Evolutionary conservation across 2,113 vertebrate species (phyloP).

Genomic region (Lota lota): DNA sequence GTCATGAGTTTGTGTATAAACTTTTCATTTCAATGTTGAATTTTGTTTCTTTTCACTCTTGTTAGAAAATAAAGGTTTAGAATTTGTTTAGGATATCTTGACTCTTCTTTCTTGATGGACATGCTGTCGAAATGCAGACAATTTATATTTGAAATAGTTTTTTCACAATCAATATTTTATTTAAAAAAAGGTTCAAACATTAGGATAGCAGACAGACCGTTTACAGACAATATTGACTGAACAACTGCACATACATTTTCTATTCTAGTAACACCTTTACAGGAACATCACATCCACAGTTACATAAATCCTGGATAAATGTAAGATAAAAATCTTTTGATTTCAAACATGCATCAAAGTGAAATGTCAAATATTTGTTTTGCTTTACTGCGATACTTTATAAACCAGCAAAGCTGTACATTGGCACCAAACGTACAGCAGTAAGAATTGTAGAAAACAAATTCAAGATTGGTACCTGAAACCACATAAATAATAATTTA

Average conservation of each 20-base stretch:
- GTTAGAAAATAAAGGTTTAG: conserved; percentile 83
- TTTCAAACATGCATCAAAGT: conserved; percentile 61
- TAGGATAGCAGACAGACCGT: conserved; percentile 50
- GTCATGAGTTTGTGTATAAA: conserved; percentile 78
- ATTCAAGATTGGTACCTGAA: too few relatives aligned
- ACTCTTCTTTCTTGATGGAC: conserved; percentile 27
- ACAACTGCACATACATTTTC: conserved; percentile 32
- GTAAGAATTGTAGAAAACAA: too few relatives aligned
- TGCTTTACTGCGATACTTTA: conserved; percentile 7
- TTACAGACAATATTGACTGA: conserved; percentile 52
- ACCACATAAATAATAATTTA: too few relatives aligned
- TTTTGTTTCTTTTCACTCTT: conserved; percentile 80
- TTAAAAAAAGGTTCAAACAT: conserved; percentile 51
- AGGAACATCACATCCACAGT: conserved; percentile 33
- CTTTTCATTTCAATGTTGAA: conserved; percentile 79
- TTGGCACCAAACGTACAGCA: too few relatives aligned
- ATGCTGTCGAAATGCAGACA: neutral
- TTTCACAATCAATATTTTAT: conserved; percentile 55
- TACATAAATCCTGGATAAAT: conserved; percentile 44
- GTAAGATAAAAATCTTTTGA: conserved; percentile 18
- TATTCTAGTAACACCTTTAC: conserved; percentile 47
- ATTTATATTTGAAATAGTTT: neutral
- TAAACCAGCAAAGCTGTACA: neutral
- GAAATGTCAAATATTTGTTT: conserved; percentile 28
- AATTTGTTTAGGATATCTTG: conserved; percentile 74